Conservation (phyloP, 1,140 invertebrate species). For the Lasioglossum albipes region DNA sequence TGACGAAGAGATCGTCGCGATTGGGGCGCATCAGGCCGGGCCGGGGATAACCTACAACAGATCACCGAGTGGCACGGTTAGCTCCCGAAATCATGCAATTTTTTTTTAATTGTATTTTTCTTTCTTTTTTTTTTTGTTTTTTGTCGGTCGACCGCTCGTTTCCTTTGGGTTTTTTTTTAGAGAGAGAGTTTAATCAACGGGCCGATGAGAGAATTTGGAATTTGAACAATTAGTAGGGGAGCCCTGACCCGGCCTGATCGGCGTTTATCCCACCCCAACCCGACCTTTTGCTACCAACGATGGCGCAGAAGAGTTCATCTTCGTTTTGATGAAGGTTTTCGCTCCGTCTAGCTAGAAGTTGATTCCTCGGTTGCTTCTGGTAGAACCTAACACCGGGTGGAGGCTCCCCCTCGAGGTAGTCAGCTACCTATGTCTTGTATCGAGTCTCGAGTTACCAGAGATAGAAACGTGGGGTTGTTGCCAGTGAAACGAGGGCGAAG, state of each 20-base stretch:
- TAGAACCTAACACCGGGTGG: constrained; percentile 70
- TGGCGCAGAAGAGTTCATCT: not conserved
- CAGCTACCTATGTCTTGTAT: constrained; percentile 46
- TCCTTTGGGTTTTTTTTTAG: not conserved
- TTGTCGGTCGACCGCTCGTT: constrained; percentile 4
- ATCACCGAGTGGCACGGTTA: constrained; percentile 72
- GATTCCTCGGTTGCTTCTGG: constrained; percentile 38
- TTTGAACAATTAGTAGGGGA: constrained; percentile 63
- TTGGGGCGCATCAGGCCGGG: constrained; percentile 79
- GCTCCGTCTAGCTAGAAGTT: constrained; percentile 17
- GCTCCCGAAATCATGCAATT: constrained; percentile 41
- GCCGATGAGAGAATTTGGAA: constrained; percentile 22
- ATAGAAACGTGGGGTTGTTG: constrained; percentile 54
- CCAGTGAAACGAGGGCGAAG: constrained; percentile 47
- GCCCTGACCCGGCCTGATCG: constrained; percentile 80
- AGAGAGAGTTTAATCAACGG: not conserved
- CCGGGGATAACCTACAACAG: constrained; percentile 81
- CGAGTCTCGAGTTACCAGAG: constrained; percentile 53
- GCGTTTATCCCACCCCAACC: constrained; percentile 58
- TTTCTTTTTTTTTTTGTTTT: constrained; percentile 3
- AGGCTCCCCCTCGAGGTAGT: constrained; percentile 73
- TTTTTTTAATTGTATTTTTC: not conserved
- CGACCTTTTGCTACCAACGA: constrained; percentile 31
- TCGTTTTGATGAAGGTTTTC: constrained; percentile 28
- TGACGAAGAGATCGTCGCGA: constrained; percentile 74